phyloP scores from a whole-genome alignment of 2,797 vertebrate genomes.

The Scolopax bukidnonensis region DNA sequence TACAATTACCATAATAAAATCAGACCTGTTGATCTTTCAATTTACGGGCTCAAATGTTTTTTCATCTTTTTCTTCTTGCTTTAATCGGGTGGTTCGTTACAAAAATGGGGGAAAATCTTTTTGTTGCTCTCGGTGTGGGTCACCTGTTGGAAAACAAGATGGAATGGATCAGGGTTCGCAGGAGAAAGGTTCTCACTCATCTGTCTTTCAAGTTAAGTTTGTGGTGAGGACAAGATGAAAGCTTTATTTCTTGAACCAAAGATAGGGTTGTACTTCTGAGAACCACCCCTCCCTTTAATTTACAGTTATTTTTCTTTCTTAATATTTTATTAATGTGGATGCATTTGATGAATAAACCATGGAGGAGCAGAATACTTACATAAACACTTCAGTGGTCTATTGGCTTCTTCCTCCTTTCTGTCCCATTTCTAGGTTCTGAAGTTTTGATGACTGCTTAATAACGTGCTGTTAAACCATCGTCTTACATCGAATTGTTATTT shows the following conservation, averaged over 20 bases:
- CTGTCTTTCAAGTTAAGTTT: neutral
- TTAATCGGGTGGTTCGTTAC: slow-evolving; percentile 9
- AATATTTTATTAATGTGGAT: neutral
- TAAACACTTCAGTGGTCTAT: neutral
- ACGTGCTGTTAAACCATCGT: slow-evolving; percentile 37
- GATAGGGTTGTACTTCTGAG: neutral
- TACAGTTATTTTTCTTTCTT: neutral
- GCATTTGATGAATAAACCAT: neutral
- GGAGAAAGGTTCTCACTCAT: neutral
- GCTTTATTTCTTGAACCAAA: neutral
- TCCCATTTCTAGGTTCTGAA: slow-evolving; percentile 56
- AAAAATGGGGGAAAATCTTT: neutral
- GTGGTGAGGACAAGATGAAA: neutral
- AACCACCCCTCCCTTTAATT: neutral
- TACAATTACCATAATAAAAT: slow-evolving; percentile 78
- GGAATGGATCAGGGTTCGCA: neutral
- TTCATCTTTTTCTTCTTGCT: slow-evolving; percentile 58
- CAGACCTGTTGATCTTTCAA: slow-evolving; percentile 79
- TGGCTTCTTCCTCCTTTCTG: slow-evolving; percentile 54
- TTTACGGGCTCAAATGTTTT: slow-evolving; percentile 77
- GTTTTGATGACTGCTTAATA: slow-evolving; percentile 28
- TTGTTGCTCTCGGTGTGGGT: slow-evolving; percentile 35
- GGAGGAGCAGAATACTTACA: neutral
- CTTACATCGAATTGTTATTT: slow-evolving; percentile 45
- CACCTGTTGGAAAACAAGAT: neutral